Conservation (phyloP, 2,113 vertebrate genomes). For the Toxotes jaculatrix region DNA sequence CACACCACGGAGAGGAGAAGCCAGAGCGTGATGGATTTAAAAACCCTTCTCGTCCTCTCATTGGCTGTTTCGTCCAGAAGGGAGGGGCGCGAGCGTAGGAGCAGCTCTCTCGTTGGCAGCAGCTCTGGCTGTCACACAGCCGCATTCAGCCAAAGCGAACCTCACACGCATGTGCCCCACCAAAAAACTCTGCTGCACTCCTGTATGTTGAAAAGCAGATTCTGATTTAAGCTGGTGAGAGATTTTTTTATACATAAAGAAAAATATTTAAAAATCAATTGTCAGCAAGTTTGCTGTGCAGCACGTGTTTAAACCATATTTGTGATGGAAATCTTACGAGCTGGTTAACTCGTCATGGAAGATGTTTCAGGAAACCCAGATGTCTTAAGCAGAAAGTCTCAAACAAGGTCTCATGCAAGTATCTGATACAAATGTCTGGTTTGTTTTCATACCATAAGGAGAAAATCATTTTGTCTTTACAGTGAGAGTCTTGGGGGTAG, state of each 20-base stretch:
- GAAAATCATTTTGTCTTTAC: no score
- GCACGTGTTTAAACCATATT: no score
- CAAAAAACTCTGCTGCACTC: neutral
- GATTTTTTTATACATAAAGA: no score
- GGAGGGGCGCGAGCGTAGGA: slow-evolving; percentile 1
- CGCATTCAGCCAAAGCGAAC: neutral
- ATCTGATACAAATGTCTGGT: neutral
- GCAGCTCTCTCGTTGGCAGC: slow-evolving; percentile 61
- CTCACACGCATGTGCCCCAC: neutral
- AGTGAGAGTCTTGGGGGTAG: no score
- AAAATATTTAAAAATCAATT: no score
- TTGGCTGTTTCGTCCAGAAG: slow-evolving; percentile 53
- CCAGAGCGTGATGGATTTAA: slow-evolving; percentile 66
- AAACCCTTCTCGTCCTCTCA: slow-evolving; percentile 46
- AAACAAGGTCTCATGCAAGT: neutral
- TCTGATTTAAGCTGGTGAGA: neutral
- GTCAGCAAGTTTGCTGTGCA: no score
- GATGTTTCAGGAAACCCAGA: no score
- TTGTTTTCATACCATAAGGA: neutral
- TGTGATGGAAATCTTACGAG: no score
- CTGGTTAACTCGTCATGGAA: no score
- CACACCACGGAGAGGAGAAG: fast-evolving
- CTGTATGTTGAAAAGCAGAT: neutral
- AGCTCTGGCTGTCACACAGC: neutral
- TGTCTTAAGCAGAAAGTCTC: no score